phyloP scores from a whole-genome alignment of 2,797 vertebrate genomes.

The Tarsius wallacei region DNA sequence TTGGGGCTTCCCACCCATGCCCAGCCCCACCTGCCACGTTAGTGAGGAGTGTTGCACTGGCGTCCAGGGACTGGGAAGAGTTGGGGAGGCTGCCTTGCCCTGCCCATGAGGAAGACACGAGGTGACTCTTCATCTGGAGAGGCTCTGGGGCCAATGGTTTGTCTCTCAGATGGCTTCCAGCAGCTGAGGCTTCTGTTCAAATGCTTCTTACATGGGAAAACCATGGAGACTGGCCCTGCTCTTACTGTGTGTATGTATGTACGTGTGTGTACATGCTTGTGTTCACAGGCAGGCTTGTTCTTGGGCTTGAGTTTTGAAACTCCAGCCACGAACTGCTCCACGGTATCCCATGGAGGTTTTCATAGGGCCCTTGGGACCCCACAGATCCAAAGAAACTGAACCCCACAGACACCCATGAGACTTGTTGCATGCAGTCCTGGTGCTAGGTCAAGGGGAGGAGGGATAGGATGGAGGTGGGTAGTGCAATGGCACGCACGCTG shows the following conservation, averaged over 20 bases:
- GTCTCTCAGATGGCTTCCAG: background rate
- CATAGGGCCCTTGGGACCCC: background rate
- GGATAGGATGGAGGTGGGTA: background rate
- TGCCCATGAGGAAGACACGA: background rate
- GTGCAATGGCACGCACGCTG: background rate
- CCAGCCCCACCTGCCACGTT: background rate
- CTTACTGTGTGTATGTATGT: background rate
- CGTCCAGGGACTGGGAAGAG: background rate
- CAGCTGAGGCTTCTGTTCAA: background rate
- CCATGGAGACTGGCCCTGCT: background rate
- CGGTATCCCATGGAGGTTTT: background rate
- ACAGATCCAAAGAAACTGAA: background rate
- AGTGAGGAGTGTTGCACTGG: background rate
- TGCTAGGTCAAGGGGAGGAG: background rate
- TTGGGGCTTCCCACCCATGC: background rate
- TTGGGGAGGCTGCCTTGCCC: background rate
- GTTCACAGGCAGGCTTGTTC: background rate
- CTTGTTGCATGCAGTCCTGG: too few relatives aligned
- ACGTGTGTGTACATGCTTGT: rapidly evolving
- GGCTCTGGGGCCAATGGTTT: background rate
- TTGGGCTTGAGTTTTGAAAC: background rate
- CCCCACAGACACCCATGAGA: background rate
- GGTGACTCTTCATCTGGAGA: background rate
- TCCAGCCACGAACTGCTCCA: background rate
- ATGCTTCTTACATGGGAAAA: background rate